Percentiles rank a stretch among this genome's conserved stretches.
phyloP scores from a whole-genome alignment of 2,888 invertebrate species.

The Peribatodes rhomboidaria region DNA sequence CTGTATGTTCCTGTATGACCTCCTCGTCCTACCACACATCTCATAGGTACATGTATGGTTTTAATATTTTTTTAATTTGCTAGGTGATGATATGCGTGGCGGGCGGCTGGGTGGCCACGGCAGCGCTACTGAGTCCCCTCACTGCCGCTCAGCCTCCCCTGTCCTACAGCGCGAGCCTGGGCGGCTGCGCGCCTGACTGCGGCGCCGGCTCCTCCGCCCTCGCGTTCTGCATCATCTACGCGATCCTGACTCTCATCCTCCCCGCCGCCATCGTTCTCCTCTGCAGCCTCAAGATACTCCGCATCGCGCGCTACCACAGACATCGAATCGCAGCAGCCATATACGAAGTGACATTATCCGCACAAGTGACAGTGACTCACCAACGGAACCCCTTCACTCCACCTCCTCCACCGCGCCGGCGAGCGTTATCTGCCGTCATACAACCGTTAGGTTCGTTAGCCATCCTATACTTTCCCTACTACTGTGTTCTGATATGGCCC shows the following conservation, averaged over 20 bases:
- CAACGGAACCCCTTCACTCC: conserved; percentile 92
- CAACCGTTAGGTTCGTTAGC: conserved; percentile 91
- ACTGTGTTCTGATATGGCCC: conserved; percentile 90
- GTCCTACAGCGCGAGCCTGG: conserved; percentile 79
- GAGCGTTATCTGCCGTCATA: conserved; percentile 89
- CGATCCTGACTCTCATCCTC: conserved; percentile 88
- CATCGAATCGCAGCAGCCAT: conserved; percentile 94
- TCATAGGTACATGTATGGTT: neutral
- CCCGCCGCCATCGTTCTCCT: conserved; percentile 90
- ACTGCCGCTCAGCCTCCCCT: conserved; percentile 86
- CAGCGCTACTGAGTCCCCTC: conserved; percentile 88
- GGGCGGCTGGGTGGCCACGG: conserved; percentile 89
- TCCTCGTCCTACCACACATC: too few relatives aligned
- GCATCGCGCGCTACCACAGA: conserved; percentile 91
- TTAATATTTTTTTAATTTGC: conserved; percentile 34
- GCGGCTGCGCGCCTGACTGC: conserved; percentile 90
- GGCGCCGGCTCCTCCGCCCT: conserved; percentile 87
- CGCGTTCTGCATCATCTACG: conserved; percentile 89
- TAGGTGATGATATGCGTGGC: conserved; percentile 89
- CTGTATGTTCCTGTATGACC: too few relatives aligned
- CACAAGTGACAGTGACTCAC: conserved; percentile 94
- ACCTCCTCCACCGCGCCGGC: conserved; percentile 88
- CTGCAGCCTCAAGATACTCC: conserved; percentile 90
- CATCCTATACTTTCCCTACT: conserved; percentile 91
- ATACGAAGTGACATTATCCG: conserved; percentile 93